Base-by-base conservation (phyloP, 2,113 vertebrate species). In the Pangasianodon hypophthalmus region DNA sequence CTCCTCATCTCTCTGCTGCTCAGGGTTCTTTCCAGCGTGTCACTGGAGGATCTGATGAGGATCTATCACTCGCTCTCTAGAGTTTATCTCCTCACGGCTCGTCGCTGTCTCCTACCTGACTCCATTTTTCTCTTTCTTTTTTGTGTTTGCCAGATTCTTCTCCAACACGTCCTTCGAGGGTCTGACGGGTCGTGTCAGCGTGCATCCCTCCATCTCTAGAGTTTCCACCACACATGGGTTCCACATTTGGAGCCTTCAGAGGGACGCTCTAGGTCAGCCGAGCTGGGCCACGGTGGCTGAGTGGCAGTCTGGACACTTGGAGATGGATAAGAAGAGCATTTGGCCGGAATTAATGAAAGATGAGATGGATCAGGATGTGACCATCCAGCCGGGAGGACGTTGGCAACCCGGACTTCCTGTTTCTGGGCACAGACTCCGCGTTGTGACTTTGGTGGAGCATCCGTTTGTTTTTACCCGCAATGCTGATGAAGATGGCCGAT, bases 161-260 rank as follows among this genome's bases (percentile, higher is more conserved):
- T 96, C 97, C 94, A 99, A 99, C 94, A 97, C 97, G 77, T 97
- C 97, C 84, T 99, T 99, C 94, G 96, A 97, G 1, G 98, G 98
- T 69, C 96, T 97, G 91, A 98, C 98, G 48, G 98, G 98, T 21
- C 95, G 94, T 83, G 97, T 99, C 93, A 96, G 92, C 90, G 98
- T 99, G 85, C 97, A 97, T 92, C 94, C 95, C 0, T 96, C 95
- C n/a, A 88, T 91, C 52, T 97, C 97, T 32, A 92, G 97, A 81
- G 86, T 99, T 91, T 97, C 97, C 89, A 97, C 98, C 87, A 97
- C 98, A 92, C 97, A 97, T 93, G 97, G 97, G 58, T 98, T 98
- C 93, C 98, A 98, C 88, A 97, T 99, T 67, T 99, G 98, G 98
- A 99, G 97, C 92, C 96, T 99, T 79, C 98, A 99, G 92, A 96